Conservation (phyloP, 2,797 vertebrate genomes). For the Amblyopsis hoosieri region DNA sequence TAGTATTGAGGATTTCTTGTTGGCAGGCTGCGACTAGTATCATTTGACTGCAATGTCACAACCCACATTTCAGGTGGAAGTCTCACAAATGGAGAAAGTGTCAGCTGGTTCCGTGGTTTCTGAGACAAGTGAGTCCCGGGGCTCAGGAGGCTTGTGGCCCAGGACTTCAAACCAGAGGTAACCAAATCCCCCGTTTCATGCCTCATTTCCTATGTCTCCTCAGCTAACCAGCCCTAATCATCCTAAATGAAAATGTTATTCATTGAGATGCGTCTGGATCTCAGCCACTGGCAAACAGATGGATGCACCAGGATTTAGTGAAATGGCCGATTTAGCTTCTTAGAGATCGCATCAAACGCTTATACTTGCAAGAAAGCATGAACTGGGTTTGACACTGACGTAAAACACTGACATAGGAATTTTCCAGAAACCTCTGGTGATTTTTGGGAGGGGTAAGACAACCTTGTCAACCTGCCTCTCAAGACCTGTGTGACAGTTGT, state of each 20-base stretch:
- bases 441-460: conserved; percentile 13
- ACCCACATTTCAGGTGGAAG: conserved; percentile 86
- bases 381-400: conserved; percentile 25
- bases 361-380: conserved; percentile 9
- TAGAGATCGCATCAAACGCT: conserved; percentile 28
- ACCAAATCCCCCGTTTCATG: conserved; percentile 2
- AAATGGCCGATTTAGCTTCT: conserved; percentile 36
- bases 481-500: conserved; percentile 51
- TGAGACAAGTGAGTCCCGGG: conserved; percentile 85
- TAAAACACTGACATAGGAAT: conserved; percentile 20
- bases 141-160: conserved; percentile 93
- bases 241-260: conserved; percentile 35
- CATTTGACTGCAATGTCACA: background rate
- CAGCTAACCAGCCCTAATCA: conserved; percentile 21
- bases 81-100: conserved; percentile 97
- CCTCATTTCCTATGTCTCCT: background rate
- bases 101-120: conserved; percentile 92
- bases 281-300: conserved; percentile 35
- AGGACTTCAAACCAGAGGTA: conserved; percentile 95
- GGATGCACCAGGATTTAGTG: conserved; percentile 42
- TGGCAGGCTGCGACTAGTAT: too few species aligned
- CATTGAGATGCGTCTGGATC: conserved; percentile 32
- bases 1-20: too few species aligned
- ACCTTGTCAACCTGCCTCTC: conserved; percentile 28
- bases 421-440: background rate